phyloP scores from a whole-genome alignment of 2,888 invertebrate species.

The Ophion costatus region DNA sequence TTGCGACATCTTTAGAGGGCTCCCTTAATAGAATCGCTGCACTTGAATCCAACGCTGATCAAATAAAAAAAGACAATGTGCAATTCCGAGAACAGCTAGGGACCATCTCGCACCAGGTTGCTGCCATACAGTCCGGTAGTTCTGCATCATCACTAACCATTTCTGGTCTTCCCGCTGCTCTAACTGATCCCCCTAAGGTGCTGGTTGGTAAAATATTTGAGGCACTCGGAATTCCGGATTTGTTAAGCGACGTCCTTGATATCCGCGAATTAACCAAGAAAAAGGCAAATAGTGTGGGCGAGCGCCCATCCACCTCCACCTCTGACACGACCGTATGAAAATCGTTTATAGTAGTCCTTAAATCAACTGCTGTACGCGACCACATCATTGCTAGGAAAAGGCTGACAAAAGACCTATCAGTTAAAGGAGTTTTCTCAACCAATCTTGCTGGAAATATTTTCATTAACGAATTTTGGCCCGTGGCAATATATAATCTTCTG shows the following conservation, averaged over 20 bases:
- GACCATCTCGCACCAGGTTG: no score
- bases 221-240: background rate
- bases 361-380: background rate
- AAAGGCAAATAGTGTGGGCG: background rate
- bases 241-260: background rate
- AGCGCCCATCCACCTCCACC: background rate
- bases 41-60: no score
- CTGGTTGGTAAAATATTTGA: background rate
- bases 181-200: background rate
- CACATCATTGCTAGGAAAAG: background rate
- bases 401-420: background rate
- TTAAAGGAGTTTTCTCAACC: background rate
- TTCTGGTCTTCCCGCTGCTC: background rate
- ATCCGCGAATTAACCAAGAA: background rate
- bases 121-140: background rate
- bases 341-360: background rate
- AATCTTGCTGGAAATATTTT: background rate
- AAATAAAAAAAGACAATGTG: no score
- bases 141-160: background rate
- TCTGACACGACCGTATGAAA: background rate
- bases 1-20: no score
- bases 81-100: no score
- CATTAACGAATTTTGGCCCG: background rate
- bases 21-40: no score
- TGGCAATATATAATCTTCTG: background rate